A percentile compares a stretch with the other conserved stretches of the same genome.
These are phyloP conservation scores for Dipodomys spectabilis DNA, from an alignment of 2,113 vertebrate species.

Conservation along the genomic window DNA sequence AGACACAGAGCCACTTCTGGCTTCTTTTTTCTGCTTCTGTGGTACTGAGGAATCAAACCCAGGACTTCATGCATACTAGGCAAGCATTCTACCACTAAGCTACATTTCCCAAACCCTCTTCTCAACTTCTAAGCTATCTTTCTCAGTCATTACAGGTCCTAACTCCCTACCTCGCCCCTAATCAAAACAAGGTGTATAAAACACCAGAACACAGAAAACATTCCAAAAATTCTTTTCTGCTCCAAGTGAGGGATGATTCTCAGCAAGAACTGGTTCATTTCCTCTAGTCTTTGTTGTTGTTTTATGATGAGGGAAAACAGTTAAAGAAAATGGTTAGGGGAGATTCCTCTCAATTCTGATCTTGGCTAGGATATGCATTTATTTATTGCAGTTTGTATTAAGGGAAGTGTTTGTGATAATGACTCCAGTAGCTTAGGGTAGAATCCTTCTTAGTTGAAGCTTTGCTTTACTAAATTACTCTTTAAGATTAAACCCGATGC, in stretches of 20 bases:
- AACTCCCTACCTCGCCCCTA: too few species aligned
- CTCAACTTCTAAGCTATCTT: too few species aligned
- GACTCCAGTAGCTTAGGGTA: background rate
- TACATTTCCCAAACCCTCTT: too few species aligned
- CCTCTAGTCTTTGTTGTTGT: background rate
- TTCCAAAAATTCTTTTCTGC: background rate
- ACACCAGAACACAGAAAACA: background rate
- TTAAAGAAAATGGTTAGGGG: background rate
- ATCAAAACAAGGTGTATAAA: too few species aligned
- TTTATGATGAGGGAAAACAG: background rate
- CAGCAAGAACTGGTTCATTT: background rate
- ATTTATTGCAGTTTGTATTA: background rate
- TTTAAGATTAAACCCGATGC: background rate
- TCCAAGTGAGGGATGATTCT: background rate
- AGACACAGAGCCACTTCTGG: too few species aligned
- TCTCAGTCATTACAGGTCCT: too few species aligned
- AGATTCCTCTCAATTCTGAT: background rate
- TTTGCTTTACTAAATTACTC: background rate
- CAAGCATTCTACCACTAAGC: too few species aligned
- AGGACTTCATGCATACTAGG: too few species aligned
- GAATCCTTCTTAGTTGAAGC: background rate
- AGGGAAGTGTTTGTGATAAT: background rate
- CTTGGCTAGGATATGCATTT: background rate
- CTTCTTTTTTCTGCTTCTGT: too few species aligned
- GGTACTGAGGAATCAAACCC: too few species aligned